Conservation (phyloP, 2,113 vertebrate species). For the Istiophorus platypterus region DNA sequence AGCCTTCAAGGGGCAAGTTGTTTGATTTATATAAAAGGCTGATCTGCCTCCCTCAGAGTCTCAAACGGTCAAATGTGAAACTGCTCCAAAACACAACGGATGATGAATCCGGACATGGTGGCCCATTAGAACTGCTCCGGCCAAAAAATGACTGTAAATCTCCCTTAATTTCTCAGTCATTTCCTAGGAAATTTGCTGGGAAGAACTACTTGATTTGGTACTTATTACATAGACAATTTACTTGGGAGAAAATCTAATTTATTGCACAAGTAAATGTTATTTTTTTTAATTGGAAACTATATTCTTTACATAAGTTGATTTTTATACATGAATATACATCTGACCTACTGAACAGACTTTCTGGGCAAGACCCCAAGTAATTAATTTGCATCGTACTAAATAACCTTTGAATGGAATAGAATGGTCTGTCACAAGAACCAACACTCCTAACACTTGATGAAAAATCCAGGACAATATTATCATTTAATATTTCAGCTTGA, state of each 20-base stretch:
- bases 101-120: neutral
- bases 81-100: neutral
- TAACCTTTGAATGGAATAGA: neutral
- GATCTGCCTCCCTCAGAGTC: neutral
- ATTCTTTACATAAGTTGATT: neutral
- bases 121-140: neutral
- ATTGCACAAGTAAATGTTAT: neutral
- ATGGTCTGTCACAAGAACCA: too few species aligned
- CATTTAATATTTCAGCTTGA: neutral
- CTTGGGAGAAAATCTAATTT: too few species aligned
- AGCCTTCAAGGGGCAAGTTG: slow-evolving; percentile 10
- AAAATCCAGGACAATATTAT: neutral
- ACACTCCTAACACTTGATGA: neutral
- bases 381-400: neutral
- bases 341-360: neutral
- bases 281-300: neutral
- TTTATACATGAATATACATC: too few species aligned
- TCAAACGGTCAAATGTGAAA: neutral
- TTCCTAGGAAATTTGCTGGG: neutral
- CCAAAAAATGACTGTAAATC: neutral
- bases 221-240: neutral
- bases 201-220: neutral
- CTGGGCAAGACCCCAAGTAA: too few species aligned
- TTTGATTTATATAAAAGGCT: slow-evolving; percentile 7
- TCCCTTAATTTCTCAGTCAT: neutral